Conservation (phyloP, 2,888 invertebrate species). For the Melipona bicolor region DNA sequence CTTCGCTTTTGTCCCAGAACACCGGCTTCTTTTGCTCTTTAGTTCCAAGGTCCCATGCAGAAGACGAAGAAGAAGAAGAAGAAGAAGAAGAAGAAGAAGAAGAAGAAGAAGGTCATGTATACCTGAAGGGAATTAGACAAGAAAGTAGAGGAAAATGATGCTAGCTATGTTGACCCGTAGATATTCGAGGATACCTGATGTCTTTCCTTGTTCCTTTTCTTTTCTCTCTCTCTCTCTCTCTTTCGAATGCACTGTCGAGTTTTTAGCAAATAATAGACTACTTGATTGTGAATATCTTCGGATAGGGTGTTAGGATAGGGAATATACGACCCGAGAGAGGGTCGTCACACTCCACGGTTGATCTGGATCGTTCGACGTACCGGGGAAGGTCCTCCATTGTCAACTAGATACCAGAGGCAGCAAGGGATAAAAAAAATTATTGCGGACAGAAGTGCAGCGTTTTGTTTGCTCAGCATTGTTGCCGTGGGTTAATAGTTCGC, state of each 20-base stretch:
- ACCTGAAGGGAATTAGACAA: slow-evolving; percentile 49
- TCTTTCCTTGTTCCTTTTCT: slow-evolving; percentile 23
- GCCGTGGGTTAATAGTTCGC: slow-evolving; percentile 65
- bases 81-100: slow-evolving; percentile 50
- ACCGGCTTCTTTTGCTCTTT: slow-evolving; percentile 55
- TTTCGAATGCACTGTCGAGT: slow-evolving; percentile 54
- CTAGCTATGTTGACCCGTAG: slow-evolving; percentile 29
- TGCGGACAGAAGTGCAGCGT: slow-evolving; percentile 64
- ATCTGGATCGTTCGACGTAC: slow-evolving; percentile 59
- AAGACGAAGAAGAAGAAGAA: slow-evolving; percentile 48
- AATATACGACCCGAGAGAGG: not conserved
- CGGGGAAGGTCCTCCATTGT: slow-evolving; percentile 63
- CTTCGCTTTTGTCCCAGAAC: slow-evolving; percentile 70
- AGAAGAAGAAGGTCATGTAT: slow-evolving; percentile 55
- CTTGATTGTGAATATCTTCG: slow-evolving; percentile 67
- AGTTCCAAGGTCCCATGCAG: slow-evolving; percentile 56
- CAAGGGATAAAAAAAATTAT: slow-evolving; percentile 66
- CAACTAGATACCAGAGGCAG: slow-evolving; percentile 40
- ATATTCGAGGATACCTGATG: slow-evolving; percentile 50
- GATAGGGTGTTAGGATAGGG: slow-evolving; percentile 56
- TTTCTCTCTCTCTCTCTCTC: not conserved
- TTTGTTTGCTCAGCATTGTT: slow-evolving; percentile 68
- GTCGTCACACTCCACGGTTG: slow-evolving; percentile 59
- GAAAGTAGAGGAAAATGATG: slow-evolving; percentile 20
- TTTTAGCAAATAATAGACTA: slow-evolving; percentile 73